Evolutionary conservation across 2,113 vertebrate species (phyloP).

Genomic region (Alethe castanea): DNA sequence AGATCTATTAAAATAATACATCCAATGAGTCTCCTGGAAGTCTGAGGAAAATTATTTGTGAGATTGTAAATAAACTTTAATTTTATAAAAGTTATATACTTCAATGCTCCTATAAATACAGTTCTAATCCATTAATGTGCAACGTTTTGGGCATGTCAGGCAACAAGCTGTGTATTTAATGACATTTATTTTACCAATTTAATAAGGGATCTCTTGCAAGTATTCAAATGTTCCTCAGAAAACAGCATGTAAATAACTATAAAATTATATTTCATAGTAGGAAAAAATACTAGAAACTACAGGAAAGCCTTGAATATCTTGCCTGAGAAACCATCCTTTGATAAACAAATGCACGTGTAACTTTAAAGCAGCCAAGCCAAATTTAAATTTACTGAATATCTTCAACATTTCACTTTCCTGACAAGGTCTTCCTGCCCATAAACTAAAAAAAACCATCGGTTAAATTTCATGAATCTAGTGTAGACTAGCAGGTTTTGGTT

Average conservation of each 20-base stretch:
- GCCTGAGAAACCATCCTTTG: neutral
- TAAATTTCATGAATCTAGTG: neutral
- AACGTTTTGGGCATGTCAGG: neutral
- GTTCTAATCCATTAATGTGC: neutral
- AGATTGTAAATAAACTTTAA: neutral
- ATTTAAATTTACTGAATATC: neutral
- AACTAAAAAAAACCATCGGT: neutral
- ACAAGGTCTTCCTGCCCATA: neutral
- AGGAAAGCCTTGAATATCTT: neutral
- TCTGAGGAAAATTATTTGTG: neutral
- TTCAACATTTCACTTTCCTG: neutral
- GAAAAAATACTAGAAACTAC: neutral
- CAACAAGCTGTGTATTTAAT: neutral
- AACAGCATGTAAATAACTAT: neutral
- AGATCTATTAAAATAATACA: neutral
- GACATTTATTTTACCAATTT: neutral
- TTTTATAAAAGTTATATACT: neutral
- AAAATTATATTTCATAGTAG: neutral
- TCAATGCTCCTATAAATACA: neutral
- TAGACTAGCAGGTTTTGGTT: neutral
- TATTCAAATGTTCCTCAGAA: neutral
- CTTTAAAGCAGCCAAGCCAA: neutral
- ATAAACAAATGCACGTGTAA: neutral
- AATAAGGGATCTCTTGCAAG: neutral
- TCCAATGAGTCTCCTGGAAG: fast-evolving